These are phyloP conservation scores for Drosophila barbarae DNA, from an alignment of 2,888 invertebrate genomes.

Conservation along the genomic window DNA sequence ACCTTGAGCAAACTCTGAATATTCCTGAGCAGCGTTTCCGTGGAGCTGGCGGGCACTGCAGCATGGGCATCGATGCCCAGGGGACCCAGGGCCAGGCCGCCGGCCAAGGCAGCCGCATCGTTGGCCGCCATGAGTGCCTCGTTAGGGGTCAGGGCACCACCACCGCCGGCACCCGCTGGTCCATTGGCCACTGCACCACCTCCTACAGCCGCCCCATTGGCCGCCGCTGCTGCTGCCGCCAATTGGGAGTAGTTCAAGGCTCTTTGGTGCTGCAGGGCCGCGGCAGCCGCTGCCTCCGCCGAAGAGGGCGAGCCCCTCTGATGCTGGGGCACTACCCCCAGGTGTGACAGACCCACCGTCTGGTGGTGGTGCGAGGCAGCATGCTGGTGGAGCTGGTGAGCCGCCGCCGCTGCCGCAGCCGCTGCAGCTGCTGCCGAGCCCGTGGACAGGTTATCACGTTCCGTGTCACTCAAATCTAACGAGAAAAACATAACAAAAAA, in stretches of 20 bases:
- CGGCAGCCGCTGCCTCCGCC: constrained; percentile 76
- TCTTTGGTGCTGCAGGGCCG: constrained; percentile 81
- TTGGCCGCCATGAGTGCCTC: constrained; percentile 75
- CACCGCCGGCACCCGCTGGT: constrained; percentile 57
- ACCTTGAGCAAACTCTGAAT: constrained; percentile 97
- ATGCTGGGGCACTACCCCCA: constrained; percentile 59
- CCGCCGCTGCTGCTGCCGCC: constrained; percentile 84
- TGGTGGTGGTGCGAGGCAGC: constrained; percentile 57
- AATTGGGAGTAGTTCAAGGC: constrained; percentile 91
- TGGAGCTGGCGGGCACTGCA: constrained; percentile 82
- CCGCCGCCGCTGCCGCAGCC: constrained; percentile 65
- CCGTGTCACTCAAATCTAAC: constrained; percentile 77
- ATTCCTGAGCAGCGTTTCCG: constrained; percentile 95
- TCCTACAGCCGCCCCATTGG: constrained; percentile 69
- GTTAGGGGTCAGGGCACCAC: constrained; percentile 75
- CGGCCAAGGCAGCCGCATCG: constrained; percentile 77
- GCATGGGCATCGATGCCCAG: constrained; percentile 78
- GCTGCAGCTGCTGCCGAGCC: constrained; percentile 72
- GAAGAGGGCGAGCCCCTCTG: constrained; percentile 57
- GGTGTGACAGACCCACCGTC: constrained; percentile 63
- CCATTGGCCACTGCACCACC: constrained; percentile 77
- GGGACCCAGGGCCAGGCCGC: constrained; percentile 75
- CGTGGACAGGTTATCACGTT: constrained; percentile 78
- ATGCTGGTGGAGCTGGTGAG: constrained; percentile 73
- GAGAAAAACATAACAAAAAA: background rate